phyloP scores from a whole-genome alignment of 2,888 invertebrate species.

The Ecdyonurus torrentis region DNA sequence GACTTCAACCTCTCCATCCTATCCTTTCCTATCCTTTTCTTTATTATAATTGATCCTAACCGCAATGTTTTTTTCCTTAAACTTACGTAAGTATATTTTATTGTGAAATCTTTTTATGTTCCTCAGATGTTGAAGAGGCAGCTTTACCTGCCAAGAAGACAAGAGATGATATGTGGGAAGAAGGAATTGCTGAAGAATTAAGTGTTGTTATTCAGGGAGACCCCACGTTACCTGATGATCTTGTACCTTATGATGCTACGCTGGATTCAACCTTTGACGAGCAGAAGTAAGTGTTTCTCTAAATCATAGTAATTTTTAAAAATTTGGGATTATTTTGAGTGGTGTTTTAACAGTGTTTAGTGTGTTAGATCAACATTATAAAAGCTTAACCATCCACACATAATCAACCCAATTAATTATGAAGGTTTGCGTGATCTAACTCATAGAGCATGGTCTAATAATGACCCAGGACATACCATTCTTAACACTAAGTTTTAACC shows the following conservation, averaged over 20 bases:
- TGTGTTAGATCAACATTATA: background rate
- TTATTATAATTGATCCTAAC: no score
- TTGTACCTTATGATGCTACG: slow-evolving; percentile 72
- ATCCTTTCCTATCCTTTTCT: no score
- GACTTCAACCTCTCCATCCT: no score
- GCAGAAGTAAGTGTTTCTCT: slow-evolving; percentile 49
- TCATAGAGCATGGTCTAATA: no score
- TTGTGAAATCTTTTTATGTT: no score
- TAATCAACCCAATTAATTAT: background rate
- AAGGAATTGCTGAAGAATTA: slow-evolving; percentile 38
- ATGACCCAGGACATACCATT: no score
- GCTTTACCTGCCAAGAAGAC: slow-evolving; percentile 16
- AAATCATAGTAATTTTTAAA: background rate
- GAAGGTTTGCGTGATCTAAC: background rate
- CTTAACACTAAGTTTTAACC: no score
- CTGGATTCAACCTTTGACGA: slow-evolving; percentile 71
- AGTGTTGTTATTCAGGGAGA: slow-evolving; percentile 38
- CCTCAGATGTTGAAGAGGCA: slow-evolving; percentile 11
- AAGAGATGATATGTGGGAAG: slow-evolving; percentile 45
- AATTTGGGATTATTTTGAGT: background rate
- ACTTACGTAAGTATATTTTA: no score
- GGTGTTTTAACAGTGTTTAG: background rate
- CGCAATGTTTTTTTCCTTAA: no score
- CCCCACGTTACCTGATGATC: slow-evolving; percentile 38
- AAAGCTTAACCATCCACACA: no score